These are phyloP conservation scores for Holothuria leucospilota DNA, from an alignment of 53 echinoderm and acorn worm species.

Conservation along the genomic window DNA sequence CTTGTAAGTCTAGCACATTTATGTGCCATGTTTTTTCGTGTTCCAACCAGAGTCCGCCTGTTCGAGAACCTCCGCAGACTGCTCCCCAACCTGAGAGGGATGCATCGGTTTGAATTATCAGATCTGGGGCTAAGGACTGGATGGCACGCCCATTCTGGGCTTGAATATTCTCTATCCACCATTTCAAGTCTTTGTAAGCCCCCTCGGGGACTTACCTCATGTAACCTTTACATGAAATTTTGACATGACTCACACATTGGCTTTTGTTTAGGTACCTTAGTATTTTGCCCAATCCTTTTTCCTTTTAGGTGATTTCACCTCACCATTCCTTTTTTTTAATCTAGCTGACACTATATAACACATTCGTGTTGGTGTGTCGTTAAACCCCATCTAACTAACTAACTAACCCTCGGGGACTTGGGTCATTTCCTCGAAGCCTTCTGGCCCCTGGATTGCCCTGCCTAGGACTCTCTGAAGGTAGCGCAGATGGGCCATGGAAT, in stretches of 20 bases:
- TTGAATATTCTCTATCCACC: constrained; percentile 26
- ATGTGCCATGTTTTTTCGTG: constrained; percentile 34
- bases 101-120: constrained; percentile 22
- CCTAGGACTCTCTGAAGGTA: neutral
- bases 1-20: constrained; percentile 1
- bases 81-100: neutral
- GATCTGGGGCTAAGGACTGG: neutral
- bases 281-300: no score
- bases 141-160: constrained; percentile 13
- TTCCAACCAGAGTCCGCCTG: neutral
- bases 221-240: no score
- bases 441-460: neutral
- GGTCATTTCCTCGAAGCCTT: neutral
- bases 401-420: no score
- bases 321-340: no score
- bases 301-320: no score
- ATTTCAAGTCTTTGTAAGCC: neutral
- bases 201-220: no score
- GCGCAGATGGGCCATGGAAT: constrained; percentile 22
- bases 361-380: no score
- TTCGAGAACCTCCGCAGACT: neutral
- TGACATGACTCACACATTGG: no score
- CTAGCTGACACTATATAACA: no score
- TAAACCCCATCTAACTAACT: no score
- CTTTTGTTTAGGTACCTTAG: no score